Percentiles rank a stretch among this genome's conserved stretches.
phyloP scores from a whole-genome alignment of 2,797 vertebrate genomes.

The Steatocranus sp. region DNA sequence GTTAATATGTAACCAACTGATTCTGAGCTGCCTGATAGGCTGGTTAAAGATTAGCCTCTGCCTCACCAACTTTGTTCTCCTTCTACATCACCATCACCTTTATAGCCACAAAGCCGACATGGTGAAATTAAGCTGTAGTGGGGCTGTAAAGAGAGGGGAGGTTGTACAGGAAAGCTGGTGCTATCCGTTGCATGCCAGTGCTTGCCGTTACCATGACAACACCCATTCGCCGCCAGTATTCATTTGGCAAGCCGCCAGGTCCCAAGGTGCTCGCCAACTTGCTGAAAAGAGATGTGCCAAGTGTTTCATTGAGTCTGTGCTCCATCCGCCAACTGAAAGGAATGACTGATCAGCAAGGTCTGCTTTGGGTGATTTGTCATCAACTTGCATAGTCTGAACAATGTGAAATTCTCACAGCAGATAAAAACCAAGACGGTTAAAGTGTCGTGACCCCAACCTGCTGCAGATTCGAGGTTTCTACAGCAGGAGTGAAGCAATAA shows the following conservation, averaged over 20 bases:
- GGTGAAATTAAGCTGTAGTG: slow-evolving; percentile 30
- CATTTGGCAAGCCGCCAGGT: slow-evolving; percentile 44
- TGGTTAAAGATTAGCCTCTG: slow-evolving; percentile 16
- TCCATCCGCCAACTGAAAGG: not conserved
- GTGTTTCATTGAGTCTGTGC: slow-evolving; percentile 32
- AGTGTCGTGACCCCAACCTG: not conserved
- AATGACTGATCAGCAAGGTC: not conserved
- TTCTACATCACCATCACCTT: not conserved
- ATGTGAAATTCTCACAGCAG: not conserved
- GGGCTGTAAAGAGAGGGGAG: not conserved
- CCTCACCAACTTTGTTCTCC: not conserved
- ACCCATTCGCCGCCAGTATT: slow-evolving; percentile 19
- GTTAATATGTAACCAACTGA: slow-evolving; percentile 11
- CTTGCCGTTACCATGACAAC: slow-evolving; percentile 64
- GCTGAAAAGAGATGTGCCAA: slow-evolving; percentile 24
- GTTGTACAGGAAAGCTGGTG: not conserved
- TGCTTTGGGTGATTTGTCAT: not conserved
- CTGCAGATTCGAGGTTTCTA: not conserved
- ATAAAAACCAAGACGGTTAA: not conserved
- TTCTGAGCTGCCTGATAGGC: not conserved
- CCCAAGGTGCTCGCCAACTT: slow-evolving; percentile 48
- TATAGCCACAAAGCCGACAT: not conserved
- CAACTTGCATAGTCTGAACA: not conserved
- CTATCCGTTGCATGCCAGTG: slow-evolving; percentile 18
- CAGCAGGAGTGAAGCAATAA: not conserved